phyloP scores from a whole-genome alignment of 2,888 invertebrate genomes.

The Quadriops clusia region DNA sequence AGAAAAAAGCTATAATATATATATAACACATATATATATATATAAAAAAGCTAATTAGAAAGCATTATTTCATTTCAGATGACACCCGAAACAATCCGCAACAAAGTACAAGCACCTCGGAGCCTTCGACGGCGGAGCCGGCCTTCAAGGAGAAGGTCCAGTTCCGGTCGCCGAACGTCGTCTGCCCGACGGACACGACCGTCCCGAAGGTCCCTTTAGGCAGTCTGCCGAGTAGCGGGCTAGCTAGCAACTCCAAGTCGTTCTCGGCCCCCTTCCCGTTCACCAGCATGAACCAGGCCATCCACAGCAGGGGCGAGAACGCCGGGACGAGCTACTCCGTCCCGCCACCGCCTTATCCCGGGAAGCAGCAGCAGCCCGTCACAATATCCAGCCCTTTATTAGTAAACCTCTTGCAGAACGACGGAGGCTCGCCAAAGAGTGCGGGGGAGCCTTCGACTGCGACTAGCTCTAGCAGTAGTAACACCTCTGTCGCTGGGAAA shows the following conservation, averaged over 20 bases:
- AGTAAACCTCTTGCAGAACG: slow-evolving; percentile 85
- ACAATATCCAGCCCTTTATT: slow-evolving; percentile 79
- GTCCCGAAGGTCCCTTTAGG: slow-evolving; percentile 33
- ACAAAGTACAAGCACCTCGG: neutral
- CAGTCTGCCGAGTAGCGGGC: slow-evolving; percentile 19
- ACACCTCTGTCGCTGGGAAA: too few species aligned
- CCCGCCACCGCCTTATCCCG: slow-evolving; percentile 38
- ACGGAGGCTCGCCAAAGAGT: slow-evolving; percentile 42
- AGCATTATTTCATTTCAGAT: too few species aligned
- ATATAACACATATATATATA: too few species aligned
- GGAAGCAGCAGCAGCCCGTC: slow-evolving; percentile 40
- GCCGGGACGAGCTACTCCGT: slow-evolving; percentile 17
- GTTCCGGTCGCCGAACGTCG: slow-evolving; percentile 68
- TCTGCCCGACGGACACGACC: slow-evolving; percentile 63
- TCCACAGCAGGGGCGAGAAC: slow-evolving; percentile 57
- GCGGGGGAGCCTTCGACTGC: too few species aligned
- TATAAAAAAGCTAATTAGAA: too few species aligned
- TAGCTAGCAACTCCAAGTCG: slow-evolving; percentile 31
- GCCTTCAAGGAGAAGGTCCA: slow-evolving; percentile 31
- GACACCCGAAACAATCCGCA: too few species aligned
- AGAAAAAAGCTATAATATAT: too few species aligned
- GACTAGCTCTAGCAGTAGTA: too few species aligned
- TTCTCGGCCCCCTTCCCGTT: slow-evolving; percentile 65
- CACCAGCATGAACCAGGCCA: slow-evolving; percentile 83
- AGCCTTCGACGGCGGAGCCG: neutral